Percentiles rank a stretch among this genome's conserved stretches.
These are phyloP conservation scores for Ondatra zibethicus DNA, from an alignment of 2,113 vertebrate genomes.

Conservation along the genomic window DNA sequence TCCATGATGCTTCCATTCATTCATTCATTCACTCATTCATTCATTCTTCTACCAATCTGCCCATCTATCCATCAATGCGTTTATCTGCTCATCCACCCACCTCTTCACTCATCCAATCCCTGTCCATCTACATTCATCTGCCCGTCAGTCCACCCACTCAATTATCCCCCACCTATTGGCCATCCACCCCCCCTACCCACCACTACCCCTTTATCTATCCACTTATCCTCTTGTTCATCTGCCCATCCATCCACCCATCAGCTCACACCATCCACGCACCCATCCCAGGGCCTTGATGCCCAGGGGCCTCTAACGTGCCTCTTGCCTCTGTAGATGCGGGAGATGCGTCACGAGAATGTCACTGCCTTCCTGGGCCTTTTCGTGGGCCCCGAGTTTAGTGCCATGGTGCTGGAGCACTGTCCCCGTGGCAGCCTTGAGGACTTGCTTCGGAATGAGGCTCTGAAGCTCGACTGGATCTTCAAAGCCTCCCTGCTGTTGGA, in stretches of 20 bases:
- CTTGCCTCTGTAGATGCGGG: constrained; percentile 89
- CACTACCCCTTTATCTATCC: background rate
- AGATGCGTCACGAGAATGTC: constrained; percentile 93
- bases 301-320: background rate
- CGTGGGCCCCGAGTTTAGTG: constrained; percentile 88
- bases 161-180: background rate
- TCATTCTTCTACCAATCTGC: no score
- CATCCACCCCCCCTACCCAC: background rate
- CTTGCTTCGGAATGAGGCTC: constrained; percentile 91
- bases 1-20: background rate
- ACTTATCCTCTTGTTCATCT: background rate
- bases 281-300: background rate
- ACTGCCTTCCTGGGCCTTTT: constrained; percentile 93
- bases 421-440: constrained; percentile 94
- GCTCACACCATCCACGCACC: background rate
- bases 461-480: constrained; percentile 96
- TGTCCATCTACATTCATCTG: background rate
- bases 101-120: background rate
- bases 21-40: background rate
- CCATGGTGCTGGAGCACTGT: constrained; percentile 93
- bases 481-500: constrained; percentile 94
- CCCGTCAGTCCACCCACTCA: background rate
- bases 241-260: background rate
- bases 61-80: no score
- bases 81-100: background rate